Percentiles rank a stretch among this genome's conserved stretches.
These are phyloP conservation scores for Aphidius gifuensis DNA, from an alignment of 1,140 invertebrate genomes.

Conservation along the genomic window DNA sequence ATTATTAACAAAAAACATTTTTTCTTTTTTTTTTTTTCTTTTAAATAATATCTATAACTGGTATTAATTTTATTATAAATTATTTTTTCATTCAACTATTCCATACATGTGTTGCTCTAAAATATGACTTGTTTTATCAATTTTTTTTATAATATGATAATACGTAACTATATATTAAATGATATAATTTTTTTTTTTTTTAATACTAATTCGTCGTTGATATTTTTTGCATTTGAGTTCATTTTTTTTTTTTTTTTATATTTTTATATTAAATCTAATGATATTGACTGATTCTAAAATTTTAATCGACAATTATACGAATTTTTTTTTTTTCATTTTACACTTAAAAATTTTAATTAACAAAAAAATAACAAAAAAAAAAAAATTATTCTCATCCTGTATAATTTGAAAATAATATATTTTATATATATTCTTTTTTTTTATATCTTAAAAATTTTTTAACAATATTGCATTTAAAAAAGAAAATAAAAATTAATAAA, in stretches of 20 bases:
- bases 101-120: constrained; percentile 12
- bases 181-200: not conserved
- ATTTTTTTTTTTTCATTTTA: constrained; percentile 5
- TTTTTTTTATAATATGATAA: too few species aligned
- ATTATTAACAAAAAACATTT: too few species aligned
- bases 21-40: too few species aligned
- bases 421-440: not conserved
- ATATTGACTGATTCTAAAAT: constrained; percentile 23
- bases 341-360: constrained; percentile 19
- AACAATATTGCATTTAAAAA: constrained; percentile 9
- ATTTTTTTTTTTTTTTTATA: not conserved
- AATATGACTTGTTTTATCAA: constrained; percentile 9
- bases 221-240: not conserved
- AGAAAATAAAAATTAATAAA: not conserved
- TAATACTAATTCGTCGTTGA: constrained; percentile 14
- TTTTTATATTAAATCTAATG: constrained; percentile 8
- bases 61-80: too few species aligned
- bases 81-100: not conserved
- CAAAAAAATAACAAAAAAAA: constrained; percentile 10
- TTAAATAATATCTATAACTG: too few species aligned
- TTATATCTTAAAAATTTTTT: not conserved
- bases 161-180: too few species aligned
- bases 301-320: not conserved
- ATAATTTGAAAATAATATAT: not conserved
- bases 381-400: too few species aligned